These are phyloP conservation scores for Hyppa rectilinea DNA, from an alignment of 2,888 invertebrate species.

Conservation along the genomic window DNA sequence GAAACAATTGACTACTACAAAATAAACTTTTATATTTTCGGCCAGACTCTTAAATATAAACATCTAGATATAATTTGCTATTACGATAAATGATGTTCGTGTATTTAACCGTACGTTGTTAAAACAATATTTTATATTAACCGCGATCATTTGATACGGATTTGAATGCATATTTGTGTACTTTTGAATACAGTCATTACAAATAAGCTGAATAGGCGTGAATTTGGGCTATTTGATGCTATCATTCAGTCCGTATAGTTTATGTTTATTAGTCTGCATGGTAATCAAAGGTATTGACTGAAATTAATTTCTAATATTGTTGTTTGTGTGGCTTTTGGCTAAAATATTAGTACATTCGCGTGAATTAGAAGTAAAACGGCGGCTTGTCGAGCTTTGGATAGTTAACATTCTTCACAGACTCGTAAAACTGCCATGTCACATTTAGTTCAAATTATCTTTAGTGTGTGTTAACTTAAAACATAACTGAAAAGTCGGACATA, in stretches of 20 bases:
- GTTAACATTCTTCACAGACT: not conserved
- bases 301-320: slow-evolving; percentile 15
- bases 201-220: slow-evolving; percentile 27
- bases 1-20: not conserved
- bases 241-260: slow-evolving; percentile 28
- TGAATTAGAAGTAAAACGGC: not conserved
- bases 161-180: slow-evolving; percentile 18
- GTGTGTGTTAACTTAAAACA: not conserved
- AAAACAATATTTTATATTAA: slow-evolving; percentile 29
- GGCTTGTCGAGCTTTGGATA: not conserved
- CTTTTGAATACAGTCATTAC: slow-evolving; percentile 44
- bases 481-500: not conserved
- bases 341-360: slow-evolving; percentile 1
- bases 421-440: not conserved
- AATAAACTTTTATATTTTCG: not conserved
- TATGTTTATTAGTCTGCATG: slow-evolving; percentile 25
- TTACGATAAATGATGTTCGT: no score
- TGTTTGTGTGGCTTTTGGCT: not conserved
- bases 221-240: slow-evolving; percentile 22
- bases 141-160: slow-evolving; percentile 23
- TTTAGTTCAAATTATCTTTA: not conserved
- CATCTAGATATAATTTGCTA: no score
- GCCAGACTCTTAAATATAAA: not conserved
- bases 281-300: slow-evolving; percentile 27
- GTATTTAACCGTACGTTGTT: slow-evolving; percentile 14